Evolutionary conservation across 2,888 invertebrate species (phyloP).

Genomic region (Idaea biselata): DNA sequence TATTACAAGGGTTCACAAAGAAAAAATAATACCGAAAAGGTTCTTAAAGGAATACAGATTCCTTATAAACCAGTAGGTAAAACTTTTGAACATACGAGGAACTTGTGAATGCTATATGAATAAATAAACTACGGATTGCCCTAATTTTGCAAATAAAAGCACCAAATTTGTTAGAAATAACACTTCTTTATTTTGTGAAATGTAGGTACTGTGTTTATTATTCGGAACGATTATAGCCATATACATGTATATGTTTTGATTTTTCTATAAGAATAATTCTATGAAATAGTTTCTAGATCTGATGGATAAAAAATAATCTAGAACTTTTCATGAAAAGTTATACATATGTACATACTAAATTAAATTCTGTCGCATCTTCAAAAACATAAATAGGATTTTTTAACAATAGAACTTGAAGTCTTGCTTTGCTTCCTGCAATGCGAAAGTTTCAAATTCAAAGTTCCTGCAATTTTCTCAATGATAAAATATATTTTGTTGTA

Average conservation of each 20-base stretch:
- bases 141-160: slow-evolving; percentile 11
- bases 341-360: too few species aligned
- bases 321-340: too few species aligned
- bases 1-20: slow-evolving; percentile 3
- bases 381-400: too few species aligned
- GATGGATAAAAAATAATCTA: too few species aligned
- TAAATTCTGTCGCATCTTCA: too few species aligned
- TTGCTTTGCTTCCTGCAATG: too few species aligned
- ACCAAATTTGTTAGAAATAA: not conserved
- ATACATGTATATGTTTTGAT: not conserved
- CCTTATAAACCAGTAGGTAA: slow-evolving; percentile 1
- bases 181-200: not conserved
- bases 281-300: not conserved
- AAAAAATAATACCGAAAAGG: not conserved
- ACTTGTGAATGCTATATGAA: slow-evolving; percentile 14
- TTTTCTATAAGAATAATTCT: not conserved
- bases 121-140: slow-evolving; percentile 14
- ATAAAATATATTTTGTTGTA: too few species aligned
- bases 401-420: too few species aligned
- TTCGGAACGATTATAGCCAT: not conserved
- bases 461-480: too few species aligned
- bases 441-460: too few species aligned
- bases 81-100: slow-evolving; percentile 10
- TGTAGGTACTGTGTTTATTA: not conserved
- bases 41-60: not conserved